Base-by-base conservation (phyloP, 2,797 vertebrate genomes). In the Halcyon leucocephala region DNA sequence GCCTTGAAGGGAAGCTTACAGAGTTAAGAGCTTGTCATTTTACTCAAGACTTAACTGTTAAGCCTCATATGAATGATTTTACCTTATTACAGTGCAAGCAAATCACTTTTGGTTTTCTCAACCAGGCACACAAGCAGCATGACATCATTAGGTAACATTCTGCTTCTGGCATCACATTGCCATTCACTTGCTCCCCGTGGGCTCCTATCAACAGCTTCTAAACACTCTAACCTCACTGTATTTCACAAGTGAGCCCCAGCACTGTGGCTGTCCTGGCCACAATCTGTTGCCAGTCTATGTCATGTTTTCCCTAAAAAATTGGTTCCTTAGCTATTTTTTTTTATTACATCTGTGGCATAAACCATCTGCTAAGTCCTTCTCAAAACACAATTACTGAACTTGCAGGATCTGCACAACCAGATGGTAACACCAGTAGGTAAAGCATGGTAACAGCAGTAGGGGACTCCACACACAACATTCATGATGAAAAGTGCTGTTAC, bases 91-190 rank as follows among this genome's bases (percentile, higher is more conserved):
- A 87, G 29, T 2, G 9, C 71, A 93, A 57, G 4, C 33, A 74
- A 42, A 77, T 29, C 31, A 71, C 25, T 72, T 64, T 5, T 49
- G 31, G 8, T 74, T 82, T 89, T 91, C 52, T 89, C 57, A 49
- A 17, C 10, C 41, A 85, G 65, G 44, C 64, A 82, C 54, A 13
- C 7, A 9, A 87, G 37, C 82, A 89, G 79, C 67, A 41, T 21
- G 57, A 85, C 55, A 83, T 55, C 61, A 73, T 24, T 37, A 65
- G 35, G 29, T 49, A 91, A 78, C 20, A 60, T 64, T 60, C 48
- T 89, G 71, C 79, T 91, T 42, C 82, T 82, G 67, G 76, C 79
- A 93, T 48, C 89, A 64, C 20, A 2, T 5, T 87, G 67, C 69
- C 48, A 65, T 58, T 54, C n/a, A 26, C 55, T 51, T 48, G 18